Evolutionary conservation across 2,113 vertebrate species (phyloP), one percentile per base, ranked within the genome.

Genomic region (Serinus canaria): DNA sequence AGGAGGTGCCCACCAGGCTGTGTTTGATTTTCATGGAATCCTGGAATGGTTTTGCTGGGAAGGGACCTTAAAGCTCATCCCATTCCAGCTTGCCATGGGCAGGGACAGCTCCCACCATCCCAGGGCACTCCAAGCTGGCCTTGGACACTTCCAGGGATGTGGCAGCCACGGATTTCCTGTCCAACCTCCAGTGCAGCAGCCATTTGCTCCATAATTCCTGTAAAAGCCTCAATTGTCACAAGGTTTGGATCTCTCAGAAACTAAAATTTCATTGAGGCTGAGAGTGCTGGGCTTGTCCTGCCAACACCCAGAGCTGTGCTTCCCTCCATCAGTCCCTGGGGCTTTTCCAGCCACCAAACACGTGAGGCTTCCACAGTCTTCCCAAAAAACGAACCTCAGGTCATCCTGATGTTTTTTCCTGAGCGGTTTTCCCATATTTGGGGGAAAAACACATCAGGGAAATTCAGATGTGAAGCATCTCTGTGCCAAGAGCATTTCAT

Each of bases 381-480:
- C 41, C 63, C 30, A 21, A 41, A 77, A 60, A 25, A 50, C 43
- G 88, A 80, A 52, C 12, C 35, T 64, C 67, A 23, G 25, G 11
- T 43, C 52, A 9, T 35, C 28, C 1, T 0, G 14, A 7, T 14
- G 0, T 1, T 52, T 53, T 83, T 37, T 77, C 33, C 27, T 35
- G 10, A 27, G 35, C 10, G 15, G 11, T 30, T 94, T 66, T 39
- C 49, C 46, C 30, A 4, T 28, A 35, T 72, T 67, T 41, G 46
- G 49, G 60, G 79, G 37, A 1, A 55, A 66, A 84, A 37, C 4
- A 3, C 10, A 4, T 6, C 60, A 73, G 60, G 24, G 14, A 8
- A 19, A 37, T 8, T 50, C 43, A 53, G 53, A 33, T 6, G 62
- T 18, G 55, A 80, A 70, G 33, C 28, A 30, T 12, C 8, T 3